Evolutionary conservation across 2,888 invertebrate species (phyloP).

Genomic region (Ormia ochracea): DNA sequence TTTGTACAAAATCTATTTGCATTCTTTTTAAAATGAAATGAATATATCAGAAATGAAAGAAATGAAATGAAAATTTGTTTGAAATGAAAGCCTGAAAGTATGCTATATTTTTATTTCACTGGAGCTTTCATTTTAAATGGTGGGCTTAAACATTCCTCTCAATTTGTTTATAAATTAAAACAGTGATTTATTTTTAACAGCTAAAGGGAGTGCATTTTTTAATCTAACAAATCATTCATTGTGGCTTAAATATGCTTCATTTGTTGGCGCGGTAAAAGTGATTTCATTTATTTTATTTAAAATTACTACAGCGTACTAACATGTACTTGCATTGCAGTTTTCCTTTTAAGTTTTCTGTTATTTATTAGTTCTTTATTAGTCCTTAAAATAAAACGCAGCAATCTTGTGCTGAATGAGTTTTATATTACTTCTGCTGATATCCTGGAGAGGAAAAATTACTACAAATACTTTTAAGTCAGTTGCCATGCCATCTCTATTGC

Average conservation of each 20-base stretch:
- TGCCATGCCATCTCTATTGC: not conserved
- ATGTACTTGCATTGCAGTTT: not conserved
- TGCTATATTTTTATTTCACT: not conserved
- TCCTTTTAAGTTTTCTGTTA: not conserved
- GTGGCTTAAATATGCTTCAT: not conserved
- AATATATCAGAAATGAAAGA: not conserved
- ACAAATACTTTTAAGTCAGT: conserved; percentile 30
- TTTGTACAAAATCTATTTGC: conserved; percentile 3
- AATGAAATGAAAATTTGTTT: not conserved
- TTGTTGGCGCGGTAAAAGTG: not conserved
- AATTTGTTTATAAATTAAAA: not conserved
- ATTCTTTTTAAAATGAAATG: conserved; percentile 12
- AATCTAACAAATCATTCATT: not conserved
- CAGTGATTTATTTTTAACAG: conserved; percentile 16
- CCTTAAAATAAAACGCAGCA: not conserved
- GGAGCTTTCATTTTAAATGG: not conserved
- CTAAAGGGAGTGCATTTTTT: not conserved
- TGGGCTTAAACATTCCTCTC: not conserved
- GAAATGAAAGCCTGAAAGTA: not conserved
- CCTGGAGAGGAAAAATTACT: not conserved
- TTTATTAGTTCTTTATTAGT: not conserved
- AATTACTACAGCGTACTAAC: too few relatives aligned
- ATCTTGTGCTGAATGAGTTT: not conserved
- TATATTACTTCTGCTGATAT: not conserved
- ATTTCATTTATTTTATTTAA: too few relatives aligned